Conservation (phyloP, 2,113 vertebrate genomes). For the Tenrec ecaudatus region DNA sequence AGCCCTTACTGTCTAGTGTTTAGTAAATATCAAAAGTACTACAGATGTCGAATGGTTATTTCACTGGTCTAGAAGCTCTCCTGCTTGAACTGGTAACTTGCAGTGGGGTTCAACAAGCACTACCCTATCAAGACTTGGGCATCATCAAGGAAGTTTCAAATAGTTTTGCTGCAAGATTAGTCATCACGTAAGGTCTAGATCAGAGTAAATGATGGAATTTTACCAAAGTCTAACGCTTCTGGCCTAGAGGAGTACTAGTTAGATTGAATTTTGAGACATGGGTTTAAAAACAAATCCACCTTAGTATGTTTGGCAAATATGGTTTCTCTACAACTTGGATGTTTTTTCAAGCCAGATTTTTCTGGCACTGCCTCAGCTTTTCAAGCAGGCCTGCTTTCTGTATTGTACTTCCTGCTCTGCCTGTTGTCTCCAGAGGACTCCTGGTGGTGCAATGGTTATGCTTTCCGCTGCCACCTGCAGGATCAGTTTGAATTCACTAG, state of each 20-base stretch:
- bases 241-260: not conserved
- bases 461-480: not conserved
- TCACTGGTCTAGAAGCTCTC: not conserved
- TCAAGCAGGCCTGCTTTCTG: not conserved
- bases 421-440: not conserved
- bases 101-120: not conserved
- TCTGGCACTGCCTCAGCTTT: too few species aligned
- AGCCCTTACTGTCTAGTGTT: not conserved
- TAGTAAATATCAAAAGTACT: not conserved
- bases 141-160: not conserved
- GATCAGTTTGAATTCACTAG: too few species aligned
- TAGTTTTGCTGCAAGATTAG: not conserved
- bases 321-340: rapidly evolving
- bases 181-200: not conserved
- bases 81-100: not conserved
- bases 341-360: not conserved
- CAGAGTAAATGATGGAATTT: not conserved
- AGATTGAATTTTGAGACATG: not conserved
- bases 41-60: not conserved
- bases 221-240: not conserved
- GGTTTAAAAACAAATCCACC: not conserved
- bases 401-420: not conserved
- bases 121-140: not conserved
- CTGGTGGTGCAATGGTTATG: not conserved
- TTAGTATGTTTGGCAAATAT: not conserved